Evolutionary conservation across 2,113 vertebrate species (phyloP), one percentile per base, ranked within the genome.

Genomic region (Cynopterus brachyotis): DNA sequence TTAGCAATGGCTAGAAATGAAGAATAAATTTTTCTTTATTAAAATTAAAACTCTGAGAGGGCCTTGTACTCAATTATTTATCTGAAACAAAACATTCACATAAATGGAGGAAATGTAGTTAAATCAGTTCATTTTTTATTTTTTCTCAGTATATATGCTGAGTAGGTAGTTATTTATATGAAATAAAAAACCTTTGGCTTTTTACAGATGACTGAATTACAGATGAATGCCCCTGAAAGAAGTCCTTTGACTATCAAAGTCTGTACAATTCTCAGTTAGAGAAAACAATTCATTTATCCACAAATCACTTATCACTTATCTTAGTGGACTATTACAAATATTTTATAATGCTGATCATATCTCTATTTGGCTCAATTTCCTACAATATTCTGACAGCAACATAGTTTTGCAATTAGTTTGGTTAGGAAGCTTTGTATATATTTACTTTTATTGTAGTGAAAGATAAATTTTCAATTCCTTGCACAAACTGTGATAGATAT

Each of bases 101-200:
- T 84, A 80, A 94, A 96, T 95, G 95, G 59, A 60, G 80, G 45
- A 95, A 90, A 76, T 62, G 40, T 50, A 78, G 64, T 90, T 45
- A 92, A 47, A 89, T 90, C 64, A 76, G 45, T 47, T n/a, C 35
- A 60, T 47, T 95, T 96, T 89, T 75, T 42, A 93, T 97, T 97
- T 96, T 83, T 92, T 96, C 95, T 90, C 24, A n/a, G 20, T 24
- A 24, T 76, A 59, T 78, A 62, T 60, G 69, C 42, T 0, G 6
- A 97, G 42, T 67, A 35, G 50, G 17, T 50, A 72, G 72, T 28
- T 89, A 62, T 53, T 5, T 24, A 53, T 42, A 64, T 24, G 16
- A 40, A 82, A 81, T 79, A 86, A 87, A 86, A 97, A 83, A 22
- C n/a, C 22, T 70, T 66, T 70, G 53, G 59, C 69, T 86, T 90